Evolutionary conservation across 1,140 invertebrate genomes (phyloP).

Genomic region (Magallana gigas): DNA sequence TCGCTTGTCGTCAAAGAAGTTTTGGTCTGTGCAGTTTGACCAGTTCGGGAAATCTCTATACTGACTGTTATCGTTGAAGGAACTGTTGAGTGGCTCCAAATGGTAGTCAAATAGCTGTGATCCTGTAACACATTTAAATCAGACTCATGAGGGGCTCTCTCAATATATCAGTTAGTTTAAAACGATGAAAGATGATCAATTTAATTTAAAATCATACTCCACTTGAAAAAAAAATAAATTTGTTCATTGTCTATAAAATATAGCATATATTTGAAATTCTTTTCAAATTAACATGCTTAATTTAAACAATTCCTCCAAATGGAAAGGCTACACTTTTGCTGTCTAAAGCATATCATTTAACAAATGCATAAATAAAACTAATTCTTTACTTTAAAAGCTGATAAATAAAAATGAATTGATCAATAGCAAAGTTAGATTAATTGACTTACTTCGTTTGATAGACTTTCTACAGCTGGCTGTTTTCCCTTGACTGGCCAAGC

Average conservation of each 20-base stretch:
- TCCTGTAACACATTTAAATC: conserved; percentile 50
- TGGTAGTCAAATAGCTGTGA: conserved; percentile 62
- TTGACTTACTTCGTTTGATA: conserved; percentile 71
- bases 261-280: no score
- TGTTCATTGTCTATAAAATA: no score
- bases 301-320: no score
- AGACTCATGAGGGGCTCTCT: neutral
- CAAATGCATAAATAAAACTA: no score
- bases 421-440: neutral
- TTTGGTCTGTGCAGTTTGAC: conserved; percentile 53
- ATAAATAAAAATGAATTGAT: neutral
- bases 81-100: conserved; percentile 58
- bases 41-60: conserved; percentile 60
- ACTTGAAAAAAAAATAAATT: no score
- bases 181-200: no score
- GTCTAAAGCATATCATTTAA: no score
- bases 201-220: no score
- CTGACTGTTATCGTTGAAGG: conserved; percentile 55
- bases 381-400: no score
- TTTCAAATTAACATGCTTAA: no score
- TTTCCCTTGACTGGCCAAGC: conserved; percentile 69
- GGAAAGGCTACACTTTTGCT: no score
- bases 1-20: conserved; percentile 61
- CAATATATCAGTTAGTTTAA: no score
- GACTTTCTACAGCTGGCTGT: conserved; percentile 62